phyloP scores from a whole-genome alignment of 2,113 vertebrate genomes.

The Lophotis ruficrista region DNA sequence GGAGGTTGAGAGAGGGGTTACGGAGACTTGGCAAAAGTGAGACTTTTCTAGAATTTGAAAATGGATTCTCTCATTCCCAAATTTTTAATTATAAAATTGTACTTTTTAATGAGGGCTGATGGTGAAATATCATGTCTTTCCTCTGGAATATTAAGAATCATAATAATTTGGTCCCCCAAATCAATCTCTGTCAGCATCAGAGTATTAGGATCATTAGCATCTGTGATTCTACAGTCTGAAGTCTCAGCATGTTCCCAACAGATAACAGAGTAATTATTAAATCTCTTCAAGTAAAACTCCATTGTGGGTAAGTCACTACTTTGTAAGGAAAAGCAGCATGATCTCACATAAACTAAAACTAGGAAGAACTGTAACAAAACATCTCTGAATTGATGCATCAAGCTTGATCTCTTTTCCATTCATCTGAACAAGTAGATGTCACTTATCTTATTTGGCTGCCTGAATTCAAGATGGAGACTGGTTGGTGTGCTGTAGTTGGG shows the following conservation, averaged over 20 bases:
- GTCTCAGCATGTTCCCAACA: not conserved
- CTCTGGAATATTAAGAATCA: not conserved
- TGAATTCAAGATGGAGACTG: not conserved
- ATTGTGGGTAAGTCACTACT: not conserved
- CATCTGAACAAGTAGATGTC: not conserved
- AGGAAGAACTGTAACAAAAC: not conserved
- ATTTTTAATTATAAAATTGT: not conserved
- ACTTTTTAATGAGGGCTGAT: not conserved
- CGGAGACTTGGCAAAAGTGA: not conserved
- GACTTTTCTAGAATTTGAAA: not conserved
- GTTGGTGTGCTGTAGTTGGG: not conserved
- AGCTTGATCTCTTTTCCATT: not conserved
- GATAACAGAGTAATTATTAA: not conserved
- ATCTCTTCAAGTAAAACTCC: not conserved
- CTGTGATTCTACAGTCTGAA: not conserved
- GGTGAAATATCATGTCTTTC: not conserved
- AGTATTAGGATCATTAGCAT: not conserved
- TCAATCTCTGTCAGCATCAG: not conserved
- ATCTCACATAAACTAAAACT: not conserved
- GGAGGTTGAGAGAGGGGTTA: not conserved
- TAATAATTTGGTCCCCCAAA: not conserved
- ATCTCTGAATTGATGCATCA: not conserved
- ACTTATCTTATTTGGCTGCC: not conserved
- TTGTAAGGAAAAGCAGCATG: not conserved
- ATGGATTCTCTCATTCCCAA: not conserved